Conservation (phyloP, 2,888 invertebrate genomes). For the Hypselothyrea guttata region DNA sequence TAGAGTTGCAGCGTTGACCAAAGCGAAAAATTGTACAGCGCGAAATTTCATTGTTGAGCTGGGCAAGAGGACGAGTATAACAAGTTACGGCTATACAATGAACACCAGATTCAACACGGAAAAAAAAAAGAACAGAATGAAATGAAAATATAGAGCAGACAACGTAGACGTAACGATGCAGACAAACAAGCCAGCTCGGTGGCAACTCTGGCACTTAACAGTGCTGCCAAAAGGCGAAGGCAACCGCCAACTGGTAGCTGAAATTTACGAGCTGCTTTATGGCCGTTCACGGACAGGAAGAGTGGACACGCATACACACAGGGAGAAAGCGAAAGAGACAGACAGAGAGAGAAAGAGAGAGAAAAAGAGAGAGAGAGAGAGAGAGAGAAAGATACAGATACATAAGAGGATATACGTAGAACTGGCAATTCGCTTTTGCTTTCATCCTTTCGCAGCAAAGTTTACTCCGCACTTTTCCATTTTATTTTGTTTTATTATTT, state of each 20-base stretch:
- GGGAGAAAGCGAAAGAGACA: background rate
- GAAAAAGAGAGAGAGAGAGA: background rate
- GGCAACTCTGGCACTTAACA: conserved; percentile 44
- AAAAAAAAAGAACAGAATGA: conserved; percentile 11
- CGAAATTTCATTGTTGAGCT: conserved; percentile 54
- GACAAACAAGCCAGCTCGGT: conserved; percentile 13
- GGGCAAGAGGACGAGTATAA: conserved; percentile 18
- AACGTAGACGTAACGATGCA: conserved; percentile 4
- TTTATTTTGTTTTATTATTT: conserved; percentile 19
- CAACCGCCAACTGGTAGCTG: conserved; percentile 34
- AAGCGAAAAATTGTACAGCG: conserved; percentile 42
- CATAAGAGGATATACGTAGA: conserved; percentile 17
- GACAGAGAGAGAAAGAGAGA: background rate
- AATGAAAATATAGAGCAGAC: conserved; percentile 17
- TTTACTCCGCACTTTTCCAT: conserved; percentile 5
- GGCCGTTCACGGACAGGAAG: conserved; percentile 49
- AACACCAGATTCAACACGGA: conserved; percentile 24
- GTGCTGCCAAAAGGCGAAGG: conserved; percentile 38
- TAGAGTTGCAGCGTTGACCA: conserved; percentile 14
- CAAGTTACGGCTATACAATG: conserved; percentile 36
- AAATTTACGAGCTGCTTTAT: conserved; percentile 74
- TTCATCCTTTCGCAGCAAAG: conserved; percentile 27
- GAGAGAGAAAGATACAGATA: background rate
- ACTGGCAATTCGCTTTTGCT: conserved; percentile 27
- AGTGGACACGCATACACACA: conserved; percentile 14